phyloP scores from a whole-genome alignment of 2,888 invertebrate species.

The Drosophila nr. medialis region DNA sequence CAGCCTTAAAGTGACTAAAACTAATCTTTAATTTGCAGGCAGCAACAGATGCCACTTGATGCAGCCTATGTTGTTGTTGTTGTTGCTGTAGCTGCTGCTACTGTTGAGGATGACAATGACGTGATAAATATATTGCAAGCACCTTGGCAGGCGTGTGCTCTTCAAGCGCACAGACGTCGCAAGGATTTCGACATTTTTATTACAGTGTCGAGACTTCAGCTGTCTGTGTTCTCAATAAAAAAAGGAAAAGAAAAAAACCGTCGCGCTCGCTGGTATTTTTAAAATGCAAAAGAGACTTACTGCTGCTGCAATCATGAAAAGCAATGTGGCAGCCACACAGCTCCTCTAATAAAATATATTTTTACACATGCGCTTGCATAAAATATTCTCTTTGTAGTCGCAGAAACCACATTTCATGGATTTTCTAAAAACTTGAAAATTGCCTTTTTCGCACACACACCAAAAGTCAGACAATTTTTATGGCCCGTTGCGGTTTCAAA shows the following conservation, averaged over 20 bases:
- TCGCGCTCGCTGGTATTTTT: slow-evolving; percentile 54
- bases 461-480: slow-evolving; percentile 51
- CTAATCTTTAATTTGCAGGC: slow-evolving; percentile 12
- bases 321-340: slow-evolving; percentile 26
- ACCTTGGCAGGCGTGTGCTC: slow-evolving; percentile 54
- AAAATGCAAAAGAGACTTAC: slow-evolving; percentile 50
- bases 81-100: slow-evolving; percentile 19
- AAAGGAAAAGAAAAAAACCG: slow-evolving; percentile 36
- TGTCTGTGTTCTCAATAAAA: slow-evolving; percentile 32
- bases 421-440: slow-evolving; percentile 66
- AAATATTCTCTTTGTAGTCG: slow-evolving; percentile 67
- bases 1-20: not conserved
- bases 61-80: slow-evolving; percentile 19
- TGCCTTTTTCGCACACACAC: slow-evolving; percentile 36
- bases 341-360: slow-evolving; percentile 68
- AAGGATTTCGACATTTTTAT: slow-evolving; percentile 69
- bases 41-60: slow-evolving; percentile 51
- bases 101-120: slow-evolving; percentile 41
- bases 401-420: slow-evolving; percentile 64
- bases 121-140: slow-evolving; percentile 67
- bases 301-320: slow-evolving; percentile 16
- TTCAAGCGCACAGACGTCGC: slow-evolving; percentile 37
- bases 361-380: slow-evolving; percentile 63
- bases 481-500: slow-evolving; percentile 50
- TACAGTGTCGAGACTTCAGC: slow-evolving; percentile 46